These are phyloP conservation scores for Brachionichthys hirsutus DNA, from an alignment of 2,113 vertebrate genomes.

Conservation along the genomic window DNA sequence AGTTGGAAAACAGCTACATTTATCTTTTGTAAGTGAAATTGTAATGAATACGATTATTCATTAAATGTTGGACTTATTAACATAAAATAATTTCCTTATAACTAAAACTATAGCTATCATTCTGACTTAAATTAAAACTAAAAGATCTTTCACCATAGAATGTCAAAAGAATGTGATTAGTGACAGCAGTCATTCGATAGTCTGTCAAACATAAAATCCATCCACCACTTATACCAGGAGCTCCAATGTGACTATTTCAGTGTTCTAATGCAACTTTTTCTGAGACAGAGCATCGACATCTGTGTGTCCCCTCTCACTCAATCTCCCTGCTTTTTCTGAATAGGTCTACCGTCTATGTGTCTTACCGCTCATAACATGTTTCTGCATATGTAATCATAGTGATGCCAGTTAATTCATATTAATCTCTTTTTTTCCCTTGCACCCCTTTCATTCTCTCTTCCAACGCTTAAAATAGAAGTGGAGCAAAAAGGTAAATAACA, in stretches of 20 bases:
- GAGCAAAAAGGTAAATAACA: slow-evolving; percentile 99
- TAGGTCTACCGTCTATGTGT: slow-evolving; percentile 86
- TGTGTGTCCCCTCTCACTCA: slow-evolving; percentile 72
- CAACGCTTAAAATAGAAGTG: slow-evolving; percentile 99
- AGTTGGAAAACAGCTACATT: neutral
- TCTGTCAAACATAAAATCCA: slow-evolving; percentile 31
- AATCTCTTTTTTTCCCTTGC: slow-evolving; percentile 97
- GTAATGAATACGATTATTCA: too few species aligned
- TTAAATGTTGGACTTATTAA: too few species aligned
- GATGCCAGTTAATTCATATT: slow-evolving; percentile 98
- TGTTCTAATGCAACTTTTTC: slow-evolving; percentile 73
- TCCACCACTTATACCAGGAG: slow-evolving; percentile 41
- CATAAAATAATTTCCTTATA: too few species aligned
- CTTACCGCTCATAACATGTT: slow-evolving; percentile 91
- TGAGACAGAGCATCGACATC: slow-evolving; percentile 82
- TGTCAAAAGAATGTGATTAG: too few species aligned
- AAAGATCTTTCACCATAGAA: too few species aligned
- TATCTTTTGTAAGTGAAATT: neutral
- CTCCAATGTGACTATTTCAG: neutral
- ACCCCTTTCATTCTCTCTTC: slow-evolving; percentile 98
- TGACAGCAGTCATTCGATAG: neutral
- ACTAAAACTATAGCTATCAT: too few species aligned
- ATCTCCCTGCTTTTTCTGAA: slow-evolving; percentile 79
- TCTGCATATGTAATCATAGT: slow-evolving; percentile 89
- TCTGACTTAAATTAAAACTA: too few species aligned